Evolutionary conservation across 1,140 invertebrate genomes (phyloP), one percentile per base, ranked within the genome.

Genomic region (Lysiphlebus fabarum): DNA sequence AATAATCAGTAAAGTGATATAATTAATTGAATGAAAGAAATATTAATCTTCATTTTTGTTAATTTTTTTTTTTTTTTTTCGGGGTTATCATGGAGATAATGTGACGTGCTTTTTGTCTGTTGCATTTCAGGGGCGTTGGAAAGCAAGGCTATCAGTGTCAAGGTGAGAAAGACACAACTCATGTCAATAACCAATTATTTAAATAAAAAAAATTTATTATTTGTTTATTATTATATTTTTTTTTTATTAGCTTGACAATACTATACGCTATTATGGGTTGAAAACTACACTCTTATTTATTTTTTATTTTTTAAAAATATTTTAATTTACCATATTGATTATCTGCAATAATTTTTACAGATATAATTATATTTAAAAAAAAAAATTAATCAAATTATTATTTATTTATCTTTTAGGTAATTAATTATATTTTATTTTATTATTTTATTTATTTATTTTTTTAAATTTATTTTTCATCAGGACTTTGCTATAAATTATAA

Each of bases 81-180:
- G 47, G 67, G 72, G 70, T 69, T 67, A 69, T 74, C 59, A 67
- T 71, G 68, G 70, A 75, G 70, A 78, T 65, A 68, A 79, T 75
- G 74, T 78, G 74, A 80, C 71, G 75, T 77, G 76, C 78, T 65
- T 26, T 26, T 78, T 80, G 81, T 83, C 79, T 80, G 80, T 86
- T 87, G 82, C 84, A 83, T 89, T 86, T 74, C 86, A 95, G 92
- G 94, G 96, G 96, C 79, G 85, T 98, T 72, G 93, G 95, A 75
- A 98, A 98, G 83, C 97, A 99, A 87, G 97, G 96, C 76, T 99
- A 99, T 86, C 97, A 99, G 81, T 99, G 97, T 87, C 97, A 99
- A 96, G 95, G 94, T 96, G 88, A 85, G 83, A 81, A 77, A 79
- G 74, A 78, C 74, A 78, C 76, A 78, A 76, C 62, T 78, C 76